phyloP scores from a whole-genome alignment of 2,113 vertebrate genomes.

The Ceratotherium simum region DNA sequence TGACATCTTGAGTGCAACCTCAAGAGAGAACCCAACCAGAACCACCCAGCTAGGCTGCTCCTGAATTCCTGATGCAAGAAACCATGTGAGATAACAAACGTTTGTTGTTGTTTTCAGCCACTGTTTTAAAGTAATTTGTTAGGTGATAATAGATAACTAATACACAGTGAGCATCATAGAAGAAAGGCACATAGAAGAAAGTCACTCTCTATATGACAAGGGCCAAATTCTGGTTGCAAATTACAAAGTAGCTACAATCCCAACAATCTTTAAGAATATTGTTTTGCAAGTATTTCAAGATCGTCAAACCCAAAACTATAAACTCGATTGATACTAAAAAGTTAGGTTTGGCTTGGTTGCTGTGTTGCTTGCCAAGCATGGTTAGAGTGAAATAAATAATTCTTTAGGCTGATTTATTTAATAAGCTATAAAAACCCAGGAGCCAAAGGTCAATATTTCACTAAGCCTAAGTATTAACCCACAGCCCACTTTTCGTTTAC shows the following conservation, averaged over 20 bases:
- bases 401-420: constrained; percentile 48
- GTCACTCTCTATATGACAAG: not conserved
- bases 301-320: not conserved
- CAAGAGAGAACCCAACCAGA: not conserved
- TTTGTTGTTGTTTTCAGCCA: not conserved
- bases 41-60: not conserved
- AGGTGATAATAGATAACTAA: not conserved
- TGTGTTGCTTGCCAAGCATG: not conserved
- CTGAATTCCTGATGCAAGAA: not conserved
- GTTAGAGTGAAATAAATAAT: constrained; percentile 18
- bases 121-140: not conserved
- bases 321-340: not conserved
- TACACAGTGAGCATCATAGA: not conserved
- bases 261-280: not conserved
- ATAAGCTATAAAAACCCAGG: constrained; percentile 39
- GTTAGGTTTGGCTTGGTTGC: not conserved
- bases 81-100: not conserved
- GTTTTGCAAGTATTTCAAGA: constrained; percentile 43
- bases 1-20: not conserved
- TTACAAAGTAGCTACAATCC: not conserved
- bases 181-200: not conserved
- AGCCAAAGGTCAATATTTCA: constrained; percentile 62
- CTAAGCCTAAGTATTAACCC: not conserved
- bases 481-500: not conserved
- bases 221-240: not conserved